Percentiles rank a stretch among this genome's conserved stretches.
Evolutionary conservation across 2,888 invertebrate genomes (phyloP).

Genomic region (Lasioglossum calceatum): DNA sequence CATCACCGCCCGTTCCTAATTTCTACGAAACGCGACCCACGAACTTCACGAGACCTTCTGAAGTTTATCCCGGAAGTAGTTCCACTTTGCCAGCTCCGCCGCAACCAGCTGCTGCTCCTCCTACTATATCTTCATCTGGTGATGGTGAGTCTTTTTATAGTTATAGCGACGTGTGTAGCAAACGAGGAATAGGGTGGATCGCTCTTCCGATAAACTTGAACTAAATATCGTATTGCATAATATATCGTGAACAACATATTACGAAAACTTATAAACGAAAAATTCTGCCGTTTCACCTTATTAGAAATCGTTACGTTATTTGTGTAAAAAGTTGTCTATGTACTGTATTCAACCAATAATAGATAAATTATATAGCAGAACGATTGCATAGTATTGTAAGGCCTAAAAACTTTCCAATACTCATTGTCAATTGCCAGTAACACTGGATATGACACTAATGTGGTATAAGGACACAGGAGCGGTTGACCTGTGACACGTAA

Average conservation of each 20-base stretch:
- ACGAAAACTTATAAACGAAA: neutral
- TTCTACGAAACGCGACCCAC: conserved; percentile 50
- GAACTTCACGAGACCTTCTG: conserved; percentile 41
- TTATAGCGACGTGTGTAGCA: neutral
- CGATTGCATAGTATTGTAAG: neutral
- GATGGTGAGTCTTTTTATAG: conserved; percentile 66
- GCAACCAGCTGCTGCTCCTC: conserved; percentile 59
- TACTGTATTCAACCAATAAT: neutral
- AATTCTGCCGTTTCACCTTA: neutral
- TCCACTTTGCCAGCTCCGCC: conserved; percentile 46
- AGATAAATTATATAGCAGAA: neutral
- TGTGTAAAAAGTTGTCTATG: neutral
- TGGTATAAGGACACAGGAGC: neutral
- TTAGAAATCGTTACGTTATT: neutral
- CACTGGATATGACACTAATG: neutral
- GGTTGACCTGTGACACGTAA: neutral
- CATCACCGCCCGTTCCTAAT: conserved; percentile 53
- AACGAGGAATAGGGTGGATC: neutral
- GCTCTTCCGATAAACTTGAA: too few species aligned
- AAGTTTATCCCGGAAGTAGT: conserved; percentile 30
- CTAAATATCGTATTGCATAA: neutral
- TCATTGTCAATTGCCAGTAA: neutral
- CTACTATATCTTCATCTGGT: conserved; percentile 66
- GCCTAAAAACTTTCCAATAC: too few species aligned
- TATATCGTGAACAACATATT: neutral